A percentile compares a stretch with the other conserved stretches of the same genome.
phyloP scores from a whole-genome alignment of 2,888 invertebrate genomes.

The Heliconius hortense region DNA sequence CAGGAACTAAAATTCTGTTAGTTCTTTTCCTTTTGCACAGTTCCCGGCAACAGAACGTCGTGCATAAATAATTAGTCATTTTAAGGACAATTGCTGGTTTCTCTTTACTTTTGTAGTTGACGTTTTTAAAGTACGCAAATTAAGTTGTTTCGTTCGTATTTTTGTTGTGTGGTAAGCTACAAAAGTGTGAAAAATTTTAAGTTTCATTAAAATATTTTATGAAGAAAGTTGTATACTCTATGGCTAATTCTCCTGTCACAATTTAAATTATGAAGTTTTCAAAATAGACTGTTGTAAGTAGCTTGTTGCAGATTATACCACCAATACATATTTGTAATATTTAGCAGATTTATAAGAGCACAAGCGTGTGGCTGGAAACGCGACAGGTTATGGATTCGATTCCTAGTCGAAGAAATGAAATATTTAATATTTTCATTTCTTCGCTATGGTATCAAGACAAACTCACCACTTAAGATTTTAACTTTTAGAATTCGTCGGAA shows the following conservation, averaged over 20 bases:
- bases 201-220: conserved; percentile 9
- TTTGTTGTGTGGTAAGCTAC: neutral
- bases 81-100: conserved; percentile 24
- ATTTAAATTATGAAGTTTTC: neutral
- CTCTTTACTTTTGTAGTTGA: conserved; percentile 19
- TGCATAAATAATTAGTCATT: conserved; percentile 34
- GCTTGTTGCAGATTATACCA: neutral
- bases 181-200: conserved; percentile 10
- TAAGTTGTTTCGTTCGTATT: conserved; percentile 7
- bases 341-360: neutral
- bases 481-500: no score
- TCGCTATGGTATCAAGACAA: no score
- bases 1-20: conserved; percentile 24
- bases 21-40: conserved; percentile 28
- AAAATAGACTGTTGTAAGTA: neutral
- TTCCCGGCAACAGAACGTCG: conserved; percentile 22
- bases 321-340: neutral
- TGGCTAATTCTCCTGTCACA: neutral
- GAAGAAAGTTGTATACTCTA: neutral
- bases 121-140: conserved; percentile 7
- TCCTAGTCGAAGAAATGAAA: no score
- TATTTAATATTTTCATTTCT: no score
- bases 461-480: no score
- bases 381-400: no score
- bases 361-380: no score